Evolutionary conservation across 2,888 invertebrate genomes (phyloP), one percentile per base, ranked within the genome.

Genomic region (Meta bourneti): DNA sequence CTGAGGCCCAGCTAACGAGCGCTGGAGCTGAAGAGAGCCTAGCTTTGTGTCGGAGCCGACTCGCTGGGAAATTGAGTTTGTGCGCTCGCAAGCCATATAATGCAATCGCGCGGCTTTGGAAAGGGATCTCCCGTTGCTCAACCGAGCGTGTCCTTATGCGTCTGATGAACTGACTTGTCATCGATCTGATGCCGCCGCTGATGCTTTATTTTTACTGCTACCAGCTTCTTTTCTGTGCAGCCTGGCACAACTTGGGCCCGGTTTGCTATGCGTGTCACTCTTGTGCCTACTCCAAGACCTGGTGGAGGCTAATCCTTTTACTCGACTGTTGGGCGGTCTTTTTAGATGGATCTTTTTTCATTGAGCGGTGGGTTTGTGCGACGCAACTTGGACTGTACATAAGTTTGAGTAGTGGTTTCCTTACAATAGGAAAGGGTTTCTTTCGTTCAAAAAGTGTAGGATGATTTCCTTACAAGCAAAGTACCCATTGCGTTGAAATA

Each of bases 31-130:
- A 77, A 75, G 85, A 81, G 90, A 77, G 78, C 85, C 80, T 70
- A 72, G 79, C 82, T 90, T 91, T 91, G 91, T 91, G 87, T 72
- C 80, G 86, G 85, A 49, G 78, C 82, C 89, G 78, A 86, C 79
- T 81, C 52, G 88, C 81, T 49, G 85, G 85, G 90, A 91, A 91
- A 91, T 91, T 91, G 91, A 91, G 91, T 91, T 91, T 91, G 51
- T 81, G 86, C 34, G 82, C 89, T 89, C 77, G 89, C 86, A 86
- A 81, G 69, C 82, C 87, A 83, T 75, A 81, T 91, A 91, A 91
- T 91, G 91, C 91, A 91, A 91, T 91, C 87, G 91, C 80, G 85
- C 69, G 90, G 81, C 81, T 74, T 74, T 48, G 74, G 79, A 90
- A 83, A 85, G 89, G 90, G 81, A 86, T 81, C 69, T 80, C 72